These are phyloP conservation scores for Charaxes varanes DNA, from an alignment of 1,140 invertebrate species.

Conservation along the genomic window DNA sequence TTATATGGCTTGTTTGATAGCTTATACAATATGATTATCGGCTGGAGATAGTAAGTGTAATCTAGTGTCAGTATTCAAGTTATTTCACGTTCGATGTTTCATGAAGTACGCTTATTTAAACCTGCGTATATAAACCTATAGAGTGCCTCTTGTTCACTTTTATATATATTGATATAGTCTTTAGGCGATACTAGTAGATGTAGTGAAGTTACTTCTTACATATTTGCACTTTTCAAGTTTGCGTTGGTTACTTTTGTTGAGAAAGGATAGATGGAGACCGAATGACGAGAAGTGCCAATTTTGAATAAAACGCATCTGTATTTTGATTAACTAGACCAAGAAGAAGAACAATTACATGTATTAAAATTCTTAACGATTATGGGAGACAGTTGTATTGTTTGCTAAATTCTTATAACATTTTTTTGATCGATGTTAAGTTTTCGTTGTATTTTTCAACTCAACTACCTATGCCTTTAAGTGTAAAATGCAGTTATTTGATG, in stretches of 20 bases:
- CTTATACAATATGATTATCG: constrained; percentile 30
- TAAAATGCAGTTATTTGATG: constrained; percentile 4
- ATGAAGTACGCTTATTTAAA: constrained; percentile 67
- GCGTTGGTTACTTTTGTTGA: constrained; percentile 32
- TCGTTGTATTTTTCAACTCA: no score
- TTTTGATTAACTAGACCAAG: no score
- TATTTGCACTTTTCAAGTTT: constrained; percentile 39
- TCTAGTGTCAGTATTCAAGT: constrained; percentile 46
- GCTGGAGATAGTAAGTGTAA: constrained; percentile 50
- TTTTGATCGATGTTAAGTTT: no score
- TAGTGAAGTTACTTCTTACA: constrained; percentile 51
- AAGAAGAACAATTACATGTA: no score
- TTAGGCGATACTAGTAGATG: constrained; percentile 60
- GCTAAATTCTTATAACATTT: no score
- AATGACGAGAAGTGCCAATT: constrained; percentile 60
- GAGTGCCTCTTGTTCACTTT: constrained; percentile 75
- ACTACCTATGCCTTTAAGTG: constrained; percentile 1
- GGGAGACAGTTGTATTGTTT: no score
- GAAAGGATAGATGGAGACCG: constrained; percentile 25
- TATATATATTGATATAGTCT: constrained; percentile 70
- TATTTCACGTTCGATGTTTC: constrained; percentile 58
- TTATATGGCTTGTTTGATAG: constrained; percentile 16
- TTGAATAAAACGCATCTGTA: no score
- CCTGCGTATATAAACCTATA: constrained; percentile 72
- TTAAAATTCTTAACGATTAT: no score